Base-by-base conservation (phyloP, 2,113 vertebrate genomes). In the Lepidiolamprologus cunningtoni region DNA sequence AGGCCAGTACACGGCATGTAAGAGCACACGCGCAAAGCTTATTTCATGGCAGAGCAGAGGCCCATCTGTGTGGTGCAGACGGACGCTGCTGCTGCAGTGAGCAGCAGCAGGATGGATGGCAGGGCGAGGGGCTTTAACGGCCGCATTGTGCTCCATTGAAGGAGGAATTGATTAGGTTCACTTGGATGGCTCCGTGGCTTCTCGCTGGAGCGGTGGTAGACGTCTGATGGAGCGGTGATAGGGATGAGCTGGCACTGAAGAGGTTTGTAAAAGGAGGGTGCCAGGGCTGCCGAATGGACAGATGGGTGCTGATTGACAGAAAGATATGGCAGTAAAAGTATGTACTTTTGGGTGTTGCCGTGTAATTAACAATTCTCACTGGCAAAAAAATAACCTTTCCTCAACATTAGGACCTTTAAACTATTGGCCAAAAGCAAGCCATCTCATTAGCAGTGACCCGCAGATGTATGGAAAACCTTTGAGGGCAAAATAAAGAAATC, bases 41-140 rank as follows among this genome's bases (percentile, higher is more conserved):
- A 92, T 94, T 93, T 93, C 93, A 94, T 94, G 93, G 92, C 93
- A 91, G 93, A 94, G 92, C 91, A 88, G 92, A 92, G 85, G 93
- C 93, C 92, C 93, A 92, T 95, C 92, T 95, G 92, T 87, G 90
- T 76, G 86, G 83, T 37, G 47, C 88, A 83, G 91, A 82, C 92
- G 55, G 89, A 88, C 73, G 81, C 87, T 45, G 83, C 88, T 45
- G 88, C 91, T 4, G 85, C 57, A 68, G 82, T 81, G 89, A 89
- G 42, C 79, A 37, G 82, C 55, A 2, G 85, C 82, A 57, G 91
- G 89, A 90, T 93, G 90, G 89, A 93, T 91, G 87, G 91, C 80
- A 5, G 84, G 11, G 90, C 33, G 89, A 91, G 89, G 80, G 82
- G 84, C 92, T 82, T 90, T 84, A 89, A 89, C 82, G 53, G 66